phyloP scores from a whole-genome alignment of 2,113 vertebrate species.

The Corapipo altera region DNA sequence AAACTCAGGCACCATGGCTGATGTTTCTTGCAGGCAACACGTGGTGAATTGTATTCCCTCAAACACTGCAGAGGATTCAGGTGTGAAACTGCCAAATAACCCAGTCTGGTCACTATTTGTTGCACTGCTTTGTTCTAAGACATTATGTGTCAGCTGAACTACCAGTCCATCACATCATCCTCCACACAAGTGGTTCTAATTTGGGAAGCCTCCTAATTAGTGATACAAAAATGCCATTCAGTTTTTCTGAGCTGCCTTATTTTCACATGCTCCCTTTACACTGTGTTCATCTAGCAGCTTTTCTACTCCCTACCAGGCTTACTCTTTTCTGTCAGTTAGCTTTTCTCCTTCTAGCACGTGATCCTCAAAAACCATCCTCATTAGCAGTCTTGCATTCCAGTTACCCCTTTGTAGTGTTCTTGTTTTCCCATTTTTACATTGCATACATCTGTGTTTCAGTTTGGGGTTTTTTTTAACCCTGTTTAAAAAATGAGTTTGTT shows the following conservation, averaged over 20 bases:
- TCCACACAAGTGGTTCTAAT: background rate
- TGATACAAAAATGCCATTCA: background rate
- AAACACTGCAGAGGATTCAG: background rate
- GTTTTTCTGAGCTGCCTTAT: background rate
- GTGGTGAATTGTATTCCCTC: background rate
- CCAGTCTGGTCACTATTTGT: background rate
- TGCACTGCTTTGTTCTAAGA: background rate
- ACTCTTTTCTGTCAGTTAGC: background rate
- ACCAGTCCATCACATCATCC: background rate
- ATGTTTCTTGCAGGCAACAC: background rate
- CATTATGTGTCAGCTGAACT: background rate
- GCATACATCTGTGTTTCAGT: background rate
- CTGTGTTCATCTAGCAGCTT: background rate
- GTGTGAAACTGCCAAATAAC: background rate
- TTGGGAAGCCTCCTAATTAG: background rate
- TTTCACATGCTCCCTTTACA: background rate
- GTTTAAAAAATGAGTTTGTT: background rate
- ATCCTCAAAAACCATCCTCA: background rate
- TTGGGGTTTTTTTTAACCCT: background rate
- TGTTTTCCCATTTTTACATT: background rate
- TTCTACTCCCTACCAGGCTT: background rate
- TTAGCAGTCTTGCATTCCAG: rapidly evolving
- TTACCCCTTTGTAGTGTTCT: background rate
- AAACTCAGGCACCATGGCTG: background rate
- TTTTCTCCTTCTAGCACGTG: background rate